Base-by-base conservation (phyloP, 1,140 invertebrate genomes). In the Apocrypta bakeri region DNA sequence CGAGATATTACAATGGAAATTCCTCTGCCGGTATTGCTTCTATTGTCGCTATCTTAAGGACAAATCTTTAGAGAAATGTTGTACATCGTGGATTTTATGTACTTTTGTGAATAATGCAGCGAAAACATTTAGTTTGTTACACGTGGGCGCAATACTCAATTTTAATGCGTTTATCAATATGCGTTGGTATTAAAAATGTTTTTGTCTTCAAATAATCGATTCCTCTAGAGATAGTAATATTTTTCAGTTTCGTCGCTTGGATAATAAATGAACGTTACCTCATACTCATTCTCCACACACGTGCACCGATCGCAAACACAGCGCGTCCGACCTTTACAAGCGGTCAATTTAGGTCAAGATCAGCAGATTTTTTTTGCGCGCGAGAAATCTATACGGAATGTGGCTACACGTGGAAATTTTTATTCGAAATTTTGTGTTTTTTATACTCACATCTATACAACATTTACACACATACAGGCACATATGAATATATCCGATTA, bases 321-420 rank as follows among this genome's bases (percentile, higher is more conserved):
- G 66, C 25, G 21, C 48, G 17, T 71, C 37, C 31, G 68, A 71
- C 31, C 68, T 69, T 69, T 69, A 17, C 7, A 33, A 17, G 9
- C 68, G 21, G 17, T 33, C 68, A 37, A 71, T 37, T 25, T 71
- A 71, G 68, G 68, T 71, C 68, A 71, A 71, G 68, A 71, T 71
- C 68, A 33, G 8, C 12, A 71, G 31, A 33, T 71, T 71, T 33
- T 71, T 37, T 71, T 37, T 56, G 12, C 42, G 21, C 12, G 2
- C 42, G 21, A 48, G 42, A 48, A 17, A 48, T 56, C 48, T n/a
- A 56, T n/a, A 56, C 48, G 33, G n/a, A 48, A 12, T 7, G 48
- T 56, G 21, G 17, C 17, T 56, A 17, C 48, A 56, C n/a, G n/a
- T 48, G 42, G 21, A 48, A 17, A 48, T 48, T 48, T 48, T 48